Base-by-base conservation (phyloP, 2,888 invertebrate species). In the Eupithecia pulchellata region DNA sequence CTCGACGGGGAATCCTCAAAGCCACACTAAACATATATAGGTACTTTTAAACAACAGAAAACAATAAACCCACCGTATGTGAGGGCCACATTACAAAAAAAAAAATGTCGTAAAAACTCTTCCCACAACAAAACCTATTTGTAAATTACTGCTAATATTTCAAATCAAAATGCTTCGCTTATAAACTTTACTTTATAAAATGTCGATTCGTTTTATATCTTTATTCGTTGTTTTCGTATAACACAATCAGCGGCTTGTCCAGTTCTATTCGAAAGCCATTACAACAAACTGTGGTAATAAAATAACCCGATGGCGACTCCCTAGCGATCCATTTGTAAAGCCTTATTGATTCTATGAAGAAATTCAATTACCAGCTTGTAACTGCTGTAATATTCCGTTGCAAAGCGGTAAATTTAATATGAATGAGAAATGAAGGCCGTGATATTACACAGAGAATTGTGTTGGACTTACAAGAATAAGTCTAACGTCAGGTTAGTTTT, bases 241-340 rank as follows among this genome's bases (percentile, higher is more conserved):
- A 25, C 11, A 52, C 25, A 25, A n/a, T 25, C 25, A 13, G 13
- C 25, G 25, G 29, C 32, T 60, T n/a, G 30, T 32, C 58, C 29
- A 30, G 30, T 30, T 60, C n/a, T 60, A 32, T 71, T 66, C 68
- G 36, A 75, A 77, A 75, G 77, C 75, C 83, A 82, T 87, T 86
- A 83, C 82, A 84, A 78, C 79, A 74, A 82, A 84, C 84, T 79
- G 81, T 72, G 69, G 68, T 76, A 73, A 86, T 89, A 87, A 88
- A 87, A 81, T 73, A 82, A 79, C 77, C 87, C 86, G 84, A 86
- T 86, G 82, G 65, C 70, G 66, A 72, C 64, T 73, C 73, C 69
- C 75, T 34, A 58, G 69, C 78, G 81, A 78, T 79, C 79, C 78
- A 79, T 75, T 78, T 76, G 64, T 68, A 71, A 70, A 72, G 75